These are phyloP conservation scores for Allolobophora icterica DNA, from an alignment of 2,888 invertebrate genomes.

Conservation along the genomic window DNA sequence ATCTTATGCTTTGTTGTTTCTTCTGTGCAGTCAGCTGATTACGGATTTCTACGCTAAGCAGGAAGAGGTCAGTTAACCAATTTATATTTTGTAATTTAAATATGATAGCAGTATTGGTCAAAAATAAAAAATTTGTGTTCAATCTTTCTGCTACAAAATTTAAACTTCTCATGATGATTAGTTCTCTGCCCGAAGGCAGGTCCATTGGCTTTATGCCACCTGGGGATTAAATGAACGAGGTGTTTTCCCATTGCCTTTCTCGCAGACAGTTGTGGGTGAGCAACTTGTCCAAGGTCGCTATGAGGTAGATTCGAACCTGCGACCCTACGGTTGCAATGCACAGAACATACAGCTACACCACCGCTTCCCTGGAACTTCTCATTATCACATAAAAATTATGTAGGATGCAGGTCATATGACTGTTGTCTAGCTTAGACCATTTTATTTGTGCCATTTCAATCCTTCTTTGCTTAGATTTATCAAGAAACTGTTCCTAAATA, in stretches of 20 bases:
- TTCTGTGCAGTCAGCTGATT: background rate
- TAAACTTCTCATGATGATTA: background rate
- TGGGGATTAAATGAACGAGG: too few relatives aligned
- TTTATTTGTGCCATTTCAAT: background rate
- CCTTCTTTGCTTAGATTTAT: background rate
- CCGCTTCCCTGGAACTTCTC: too few relatives aligned
- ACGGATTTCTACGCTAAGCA: background rate
- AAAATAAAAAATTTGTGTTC: background rate
- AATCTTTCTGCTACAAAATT: background rate
- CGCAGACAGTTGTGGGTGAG: too few relatives aligned
- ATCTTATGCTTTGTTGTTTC: background rate
- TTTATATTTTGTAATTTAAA: background rate
- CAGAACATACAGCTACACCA: too few relatives aligned
- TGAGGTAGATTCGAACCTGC: too few relatives aligned
- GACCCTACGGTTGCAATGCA: too few relatives aligned
- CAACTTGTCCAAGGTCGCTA: too few relatives aligned
- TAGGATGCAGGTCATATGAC: background rate
- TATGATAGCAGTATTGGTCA: background rate
- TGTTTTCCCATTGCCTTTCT: too few relatives aligned
- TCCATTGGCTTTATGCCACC: too few relatives aligned
- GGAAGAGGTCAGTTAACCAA: conserved; percentile 22
- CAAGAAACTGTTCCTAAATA: background rate
- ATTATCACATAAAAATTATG: too few relatives aligned
- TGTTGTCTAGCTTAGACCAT: background rate
- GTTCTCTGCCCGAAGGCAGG: too few relatives aligned